Evolutionary conservation across 2,888 invertebrate genomes (phyloP).

Genomic region (Stenoptilia bipunctidactyla): DNA sequence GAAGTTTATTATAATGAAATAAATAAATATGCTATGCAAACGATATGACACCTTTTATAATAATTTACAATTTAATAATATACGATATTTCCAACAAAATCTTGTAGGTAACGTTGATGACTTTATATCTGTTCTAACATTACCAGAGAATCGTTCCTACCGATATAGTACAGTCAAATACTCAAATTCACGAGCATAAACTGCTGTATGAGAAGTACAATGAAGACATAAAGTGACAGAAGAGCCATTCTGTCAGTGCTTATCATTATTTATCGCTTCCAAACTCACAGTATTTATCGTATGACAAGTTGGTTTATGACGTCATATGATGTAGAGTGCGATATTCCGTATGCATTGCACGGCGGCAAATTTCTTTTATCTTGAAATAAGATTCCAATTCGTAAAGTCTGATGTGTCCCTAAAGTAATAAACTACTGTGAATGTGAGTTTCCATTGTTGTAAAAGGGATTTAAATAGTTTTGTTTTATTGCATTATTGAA

Average conservation of each 20-base stretch:
- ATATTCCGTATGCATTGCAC: conserved; percentile 51
- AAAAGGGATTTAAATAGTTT: conserved; percentile 14
- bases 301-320: conserved; percentile 33
- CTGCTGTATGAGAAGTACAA: conserved; percentile 1
- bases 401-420: conserved; percentile 47
- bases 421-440: conserved; percentile 59
- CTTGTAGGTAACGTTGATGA: too few relatives aligned
- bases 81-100: too few relatives aligned
- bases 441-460: conserved; percentile 29
- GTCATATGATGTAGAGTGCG: conserved; percentile 24
- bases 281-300: conserved; percentile 23
- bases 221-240: conserved; percentile 8
- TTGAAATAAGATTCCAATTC: conserved; percentile 63
- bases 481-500: conserved; percentile 8
- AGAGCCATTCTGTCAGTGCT: conserved; percentile 18
- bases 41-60: too few relatives aligned
- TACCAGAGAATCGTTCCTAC: too few relatives aligned
- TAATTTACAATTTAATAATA: too few relatives aligned
- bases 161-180: too few relatives aligned
- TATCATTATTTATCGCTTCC: conserved; percentile 23
- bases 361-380: conserved; percentile 59
- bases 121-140: too few relatives aligned
- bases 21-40: too few relatives aligned
- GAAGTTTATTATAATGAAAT: too few relatives aligned
- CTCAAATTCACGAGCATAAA: not conserved